Base-by-base conservation (phyloP, 2,797 vertebrate genomes). In the Acipenser oxyrinchus region DNA sequence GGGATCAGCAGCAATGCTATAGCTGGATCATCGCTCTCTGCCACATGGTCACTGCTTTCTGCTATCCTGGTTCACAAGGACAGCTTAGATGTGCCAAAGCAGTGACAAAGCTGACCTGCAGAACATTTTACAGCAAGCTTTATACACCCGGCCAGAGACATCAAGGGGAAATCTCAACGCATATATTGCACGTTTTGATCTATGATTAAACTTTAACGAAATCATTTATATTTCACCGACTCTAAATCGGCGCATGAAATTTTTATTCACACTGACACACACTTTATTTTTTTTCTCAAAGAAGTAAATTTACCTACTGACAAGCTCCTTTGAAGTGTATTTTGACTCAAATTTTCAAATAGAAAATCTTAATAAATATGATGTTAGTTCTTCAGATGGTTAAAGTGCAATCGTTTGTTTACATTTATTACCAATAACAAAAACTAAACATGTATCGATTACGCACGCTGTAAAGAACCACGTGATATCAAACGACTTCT, bases 191-290 rank as follows among this genome's bases (percentile, higher is more conserved):
- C 81, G 85, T 88, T 88, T 87, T 91, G 91, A 94, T 93, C 91
- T 90, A 89, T 88, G 86, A 93, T 94, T 87, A 94, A 95, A 94
- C 87, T 93, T 95, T 93, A 91, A 95, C 92, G 86, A 82, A 88
- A 84, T 80, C 89, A 93, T 96, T 92, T 87, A 94, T 95, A 95
- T 95, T 96, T 96, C 89, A 95, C 89, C 71, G 84, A 84, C 87
- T 83, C 83, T 93, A 94, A 97, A 95, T 91, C 89, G 85, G 82
- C 76, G 82, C 85, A 94, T 94, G 84, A 94, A 92, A 94, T 82
- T 94, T 94, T 94, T 87, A 94, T 93, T 83, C 80, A 83, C 85
- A 85, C 88, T 90, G 85, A 88, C 88, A 87, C 82, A 83, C 86
- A 86, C 77, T 82, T 79, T 12, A 81, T 81, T 84, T 87, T 80